Conservation (phyloP, 2,797 vertebrate genomes). For the Buceros bicornis region DNA sequence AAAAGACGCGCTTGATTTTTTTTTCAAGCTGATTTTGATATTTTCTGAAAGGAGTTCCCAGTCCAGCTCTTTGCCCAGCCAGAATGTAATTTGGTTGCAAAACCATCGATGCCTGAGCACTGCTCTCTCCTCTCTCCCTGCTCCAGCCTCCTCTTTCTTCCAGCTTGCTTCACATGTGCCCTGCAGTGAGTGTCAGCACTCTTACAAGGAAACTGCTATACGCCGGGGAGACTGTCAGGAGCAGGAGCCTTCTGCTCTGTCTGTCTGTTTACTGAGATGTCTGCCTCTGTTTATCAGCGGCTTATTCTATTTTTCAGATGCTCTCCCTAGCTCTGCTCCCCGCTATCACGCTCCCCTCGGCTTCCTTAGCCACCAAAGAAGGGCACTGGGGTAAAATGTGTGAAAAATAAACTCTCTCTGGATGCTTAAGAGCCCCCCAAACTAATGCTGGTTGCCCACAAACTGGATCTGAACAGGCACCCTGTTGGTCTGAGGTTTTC, state of each 20-base stretch:
- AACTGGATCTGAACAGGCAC: not conserved
- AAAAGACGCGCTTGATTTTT: not conserved
- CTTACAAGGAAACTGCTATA: constrained; percentile 18
- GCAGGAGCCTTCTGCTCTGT: constrained; percentile 50
- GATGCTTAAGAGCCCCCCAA: not conserved
- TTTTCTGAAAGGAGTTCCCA: not conserved
- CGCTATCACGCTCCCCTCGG: not conserved
- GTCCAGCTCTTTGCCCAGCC: not conserved
- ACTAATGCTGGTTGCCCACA: not conserved
- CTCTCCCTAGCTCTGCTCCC: not conserved
- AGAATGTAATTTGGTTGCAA: not conserved
- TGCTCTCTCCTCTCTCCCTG: not conserved
- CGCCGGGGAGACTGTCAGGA: constrained; percentile 13
- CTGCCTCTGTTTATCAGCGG: constrained; percentile 24
- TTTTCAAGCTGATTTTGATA: not conserved
- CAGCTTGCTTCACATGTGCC: constrained; percentile 54
- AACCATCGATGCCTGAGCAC: not conserved
- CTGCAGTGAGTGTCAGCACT: constrained; percentile 52
- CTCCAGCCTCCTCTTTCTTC: constrained; percentile 19
- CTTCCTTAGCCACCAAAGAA: not conserved
- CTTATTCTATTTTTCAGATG: not conserved
- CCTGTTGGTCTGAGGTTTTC: not conserved
- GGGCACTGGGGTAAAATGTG: not conserved
- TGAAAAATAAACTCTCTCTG: not conserved
- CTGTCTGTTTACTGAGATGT: constrained; percentile 3